Base-by-base conservation (phyloP, 2,797 vertebrate species). In the Melanotaenia boesemani region DNA sequence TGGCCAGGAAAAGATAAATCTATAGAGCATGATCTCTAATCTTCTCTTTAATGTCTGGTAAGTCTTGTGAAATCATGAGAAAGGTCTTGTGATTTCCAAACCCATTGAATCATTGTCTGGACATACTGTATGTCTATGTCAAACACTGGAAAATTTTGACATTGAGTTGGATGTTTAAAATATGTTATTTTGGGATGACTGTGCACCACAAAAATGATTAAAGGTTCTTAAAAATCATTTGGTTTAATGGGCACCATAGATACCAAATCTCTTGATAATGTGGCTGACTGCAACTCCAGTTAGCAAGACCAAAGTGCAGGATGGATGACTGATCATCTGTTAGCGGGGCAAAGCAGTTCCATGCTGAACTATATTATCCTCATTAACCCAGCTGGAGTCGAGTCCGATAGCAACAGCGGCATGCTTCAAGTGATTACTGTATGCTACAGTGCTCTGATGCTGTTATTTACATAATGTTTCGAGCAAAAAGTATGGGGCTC, bases 381-480 rank as follows among this genome's bases (percentile, higher is more conserved):
- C 87, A 86, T 90, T 90, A 90, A 86, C 79, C 83, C 87, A 87
- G 83, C 88, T 76, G 77, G 85, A 79, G 80, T 41, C 9, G 57
- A 72, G 79, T 82, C 74, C 87, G 87, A 87, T 81, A 86, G 83
- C 79, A 66, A 37, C 74, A 70, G 79, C 39, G 56, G 65, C 70
- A 78, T 75, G 78, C 86, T 74, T 87, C 84, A 67, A 32, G 80
- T 88, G 86, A 87, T 90, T 80, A 91, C 81, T 52, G 71, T 55
- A 82, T 76, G 88, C 60, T 80, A 81, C 87, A 87, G 52, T 91
- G 85, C 81, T 63, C 82, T 79, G 80, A 88, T 90, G 75, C 74
- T 83, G 76, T 85, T 73, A 73, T 92, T 89, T 86, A 83, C 74
- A 77, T 74, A 89, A 90, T 79, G 67, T 86, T 83, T 80, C 80